Evolutionary conservation across 2,113 vertebrate genomes (phyloP).

Genomic region (Laticauda laticaudata): DNA sequence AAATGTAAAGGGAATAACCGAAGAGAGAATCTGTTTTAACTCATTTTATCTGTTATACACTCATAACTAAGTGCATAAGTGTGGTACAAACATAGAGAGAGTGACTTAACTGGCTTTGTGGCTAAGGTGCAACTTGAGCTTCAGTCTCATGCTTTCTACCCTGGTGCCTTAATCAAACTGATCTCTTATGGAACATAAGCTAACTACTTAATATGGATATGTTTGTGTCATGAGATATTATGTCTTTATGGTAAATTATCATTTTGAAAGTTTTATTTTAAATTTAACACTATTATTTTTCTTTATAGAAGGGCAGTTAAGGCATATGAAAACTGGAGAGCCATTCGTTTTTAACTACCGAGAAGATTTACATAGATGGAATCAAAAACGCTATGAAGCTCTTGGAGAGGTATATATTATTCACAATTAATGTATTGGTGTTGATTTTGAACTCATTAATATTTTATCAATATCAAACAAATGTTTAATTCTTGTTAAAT

Average conservation of each 20-base stretch:
- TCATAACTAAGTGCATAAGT: not conserved
- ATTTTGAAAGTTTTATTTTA: conserved; percentile 8
- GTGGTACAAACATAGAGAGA: not conserved
- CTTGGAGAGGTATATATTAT: conserved; percentile 87
- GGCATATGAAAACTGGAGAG: conserved; percentile 89
- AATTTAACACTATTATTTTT: conserved; percentile 43
- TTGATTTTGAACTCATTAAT: not conserved
- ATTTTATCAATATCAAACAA: not conserved
- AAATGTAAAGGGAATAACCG: not conserved
- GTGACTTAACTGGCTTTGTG: not conserved
- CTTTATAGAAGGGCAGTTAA: conserved; percentile 84
- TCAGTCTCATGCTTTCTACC: not conserved
- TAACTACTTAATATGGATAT: not conserved
- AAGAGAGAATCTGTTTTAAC: not conserved
- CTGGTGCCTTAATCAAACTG: not conserved
- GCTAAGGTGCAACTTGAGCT: not conserved
- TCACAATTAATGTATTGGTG: not conserved
- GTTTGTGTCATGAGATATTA: not conserved
- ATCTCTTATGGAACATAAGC: not conserved
- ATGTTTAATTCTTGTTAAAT: not conserved
- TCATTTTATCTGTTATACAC: not conserved
- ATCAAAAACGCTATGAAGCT: conserved; percentile 97
- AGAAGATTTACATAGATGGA: conserved; percentile 97
- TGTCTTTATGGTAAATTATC: not conserved
- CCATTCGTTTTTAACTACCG: conserved; percentile 94